Evolutionary conservation across 2,797 vertebrate genomes (phyloP).

Genomic region (Psittacula derbiana): DNA sequence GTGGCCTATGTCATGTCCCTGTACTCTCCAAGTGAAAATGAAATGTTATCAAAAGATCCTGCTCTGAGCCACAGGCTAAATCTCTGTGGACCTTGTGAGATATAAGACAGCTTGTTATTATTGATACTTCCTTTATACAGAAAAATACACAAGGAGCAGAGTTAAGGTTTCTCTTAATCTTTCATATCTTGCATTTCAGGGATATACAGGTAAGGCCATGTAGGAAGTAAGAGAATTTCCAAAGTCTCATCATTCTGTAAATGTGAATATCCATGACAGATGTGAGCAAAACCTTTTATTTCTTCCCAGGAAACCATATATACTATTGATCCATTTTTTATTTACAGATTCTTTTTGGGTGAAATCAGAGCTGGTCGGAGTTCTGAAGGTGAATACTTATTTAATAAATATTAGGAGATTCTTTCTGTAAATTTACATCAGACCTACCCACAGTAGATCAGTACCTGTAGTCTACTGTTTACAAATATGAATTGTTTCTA

Average conservation of each 20-base stretch:
- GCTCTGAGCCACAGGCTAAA: neutral
- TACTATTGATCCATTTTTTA: neutral
- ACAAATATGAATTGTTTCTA: neutral
- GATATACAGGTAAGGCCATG: neutral
- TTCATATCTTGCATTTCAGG: neutral
- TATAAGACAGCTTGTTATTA: neutral
- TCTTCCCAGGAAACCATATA: fast-evolving
- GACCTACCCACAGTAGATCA: neutral
- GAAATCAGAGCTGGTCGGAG: neutral
- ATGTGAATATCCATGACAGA: neutral
- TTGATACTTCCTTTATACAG: neutral
- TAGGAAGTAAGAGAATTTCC: neutral
- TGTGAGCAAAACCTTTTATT: neutral
- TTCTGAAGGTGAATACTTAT: neutral
- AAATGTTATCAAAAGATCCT: neutral
- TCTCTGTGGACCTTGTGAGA: neutral
- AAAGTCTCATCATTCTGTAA: neutral
- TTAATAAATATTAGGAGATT: neutral
- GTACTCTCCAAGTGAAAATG: neutral
- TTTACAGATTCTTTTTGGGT: neutral
- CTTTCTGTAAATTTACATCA: neutral
- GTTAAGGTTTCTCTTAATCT: neutral
- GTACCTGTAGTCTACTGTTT: neutral
- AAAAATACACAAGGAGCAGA: neutral
- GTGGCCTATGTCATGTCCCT: neutral